Base-by-base conservation (phyloP, 2,888 invertebrate species). In the Parelbella ahira region DNA sequence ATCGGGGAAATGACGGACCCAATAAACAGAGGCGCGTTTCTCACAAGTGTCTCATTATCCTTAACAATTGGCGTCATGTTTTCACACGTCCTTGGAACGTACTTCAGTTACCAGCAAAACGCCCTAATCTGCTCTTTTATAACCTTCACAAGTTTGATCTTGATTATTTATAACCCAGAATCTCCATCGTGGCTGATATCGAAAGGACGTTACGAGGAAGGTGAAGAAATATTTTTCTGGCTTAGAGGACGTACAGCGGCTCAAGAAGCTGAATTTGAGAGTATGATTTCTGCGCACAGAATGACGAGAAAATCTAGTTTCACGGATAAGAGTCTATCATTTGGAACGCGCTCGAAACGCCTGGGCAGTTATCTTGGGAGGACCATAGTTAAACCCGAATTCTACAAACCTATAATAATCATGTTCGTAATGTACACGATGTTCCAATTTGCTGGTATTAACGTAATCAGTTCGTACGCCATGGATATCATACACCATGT, bases 381-480 rank as follows among this genome's bases (percentile, higher is more conserved):
- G 1, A 78, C 81, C 1, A 56, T 76, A 0, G 69, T 61, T 20
- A 84, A 83, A 20, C 88, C 89, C 0, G 88, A 89, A 54, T 92
- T 92, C 58, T 77, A 88, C 42, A 90, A 89, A 54, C 91, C 92
- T 0, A 79, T 92, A 2, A 61, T 77, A 0, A 89, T 92, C 28
- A 88, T 93, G 72, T 83, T 90, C 39, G 77, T 89, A 1, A 76
- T 93, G 37, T 93, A 93, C 51, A 86, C 89, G 0, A 89, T 90
- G 59, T 91, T 91, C 54, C 93, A 93, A 60, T 90, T 93, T 45
- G 90, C 91, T 11, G 93, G 93, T 0, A 90, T 92, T 4, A 93
- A 92, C 53, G 91, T 92, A 0, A 88, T 93, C 9, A 90, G 90
- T 30, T 93, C 92, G 0, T 93, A 93, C 51, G 90, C 92, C 0